Evolutionary conservation across 1,140 invertebrate genomes (phyloP).

Genomic region (Micrasema longulum): DNA sequence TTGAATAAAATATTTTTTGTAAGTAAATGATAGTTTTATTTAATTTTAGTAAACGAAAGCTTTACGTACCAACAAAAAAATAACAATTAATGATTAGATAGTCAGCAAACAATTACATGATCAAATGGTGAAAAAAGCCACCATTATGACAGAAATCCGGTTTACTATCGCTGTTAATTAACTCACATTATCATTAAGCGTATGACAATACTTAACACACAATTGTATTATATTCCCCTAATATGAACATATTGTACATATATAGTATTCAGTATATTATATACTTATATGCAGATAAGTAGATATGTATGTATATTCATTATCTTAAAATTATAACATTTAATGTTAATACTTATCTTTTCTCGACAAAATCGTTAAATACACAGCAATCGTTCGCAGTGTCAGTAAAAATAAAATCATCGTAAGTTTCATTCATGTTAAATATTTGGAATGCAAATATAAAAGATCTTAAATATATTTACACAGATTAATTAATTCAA

Average conservation of each 20-base stretch:
- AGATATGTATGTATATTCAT: too few species aligned
- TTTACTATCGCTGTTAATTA: conserved; percentile 25
- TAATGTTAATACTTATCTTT: neutral
- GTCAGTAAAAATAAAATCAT: neutral
- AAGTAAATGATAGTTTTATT: too few species aligned
- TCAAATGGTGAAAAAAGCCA: too few species aligned
- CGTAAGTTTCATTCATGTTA: too few species aligned
- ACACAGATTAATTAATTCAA: too few species aligned
- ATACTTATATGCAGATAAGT: neutral
- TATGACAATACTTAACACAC: conserved; percentile 16
- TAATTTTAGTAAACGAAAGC: too few species aligned
- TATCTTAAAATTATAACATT: neutral
- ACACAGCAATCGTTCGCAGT: conserved; percentile 2
- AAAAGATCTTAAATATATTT: too few species aligned
- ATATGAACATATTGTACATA: neutral
- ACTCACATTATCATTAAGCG: conserved; percentile 10
- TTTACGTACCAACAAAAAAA: too few species aligned
- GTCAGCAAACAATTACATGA: too few species aligned
- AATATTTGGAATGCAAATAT: too few species aligned
- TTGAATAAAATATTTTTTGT: too few species aligned
- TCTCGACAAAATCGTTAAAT: neutral
- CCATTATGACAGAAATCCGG: neutral
- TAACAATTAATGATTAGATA: too few species aligned
- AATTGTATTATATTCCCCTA: neutral
- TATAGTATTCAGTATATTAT: conserved; percentile 1